These are phyloP conservation scores for Ciconia stormi DNA, from an alignment of 2,113 vertebrate genomes.

Conservation along the genomic window DNA sequence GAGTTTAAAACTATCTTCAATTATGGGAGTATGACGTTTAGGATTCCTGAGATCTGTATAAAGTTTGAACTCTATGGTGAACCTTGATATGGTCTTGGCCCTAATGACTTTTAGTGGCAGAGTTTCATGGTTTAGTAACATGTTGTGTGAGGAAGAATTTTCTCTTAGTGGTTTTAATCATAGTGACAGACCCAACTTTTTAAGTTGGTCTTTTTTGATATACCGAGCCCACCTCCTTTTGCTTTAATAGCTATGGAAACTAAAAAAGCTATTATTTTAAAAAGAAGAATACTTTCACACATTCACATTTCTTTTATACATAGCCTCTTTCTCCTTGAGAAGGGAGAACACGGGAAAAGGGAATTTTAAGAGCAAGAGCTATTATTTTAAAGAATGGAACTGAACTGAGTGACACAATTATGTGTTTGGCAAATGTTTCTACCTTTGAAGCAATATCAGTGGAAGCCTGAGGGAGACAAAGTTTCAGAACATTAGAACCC, in stretches of 20 bases:
- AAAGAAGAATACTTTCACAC: not conserved
- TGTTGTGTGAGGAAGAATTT: not conserved
- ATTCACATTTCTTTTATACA: not conserved
- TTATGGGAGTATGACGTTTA: not conserved
- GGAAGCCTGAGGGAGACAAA: conserved; percentile 23
- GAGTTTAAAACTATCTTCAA: not conserved
- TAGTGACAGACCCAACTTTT: not conserved
- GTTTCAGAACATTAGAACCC: conserved; percentile 6
- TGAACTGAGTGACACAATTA: not conserved
- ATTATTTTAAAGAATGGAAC: not conserved
- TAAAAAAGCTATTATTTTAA: not conserved
- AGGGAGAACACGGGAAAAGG: not conserved
- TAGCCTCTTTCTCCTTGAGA: not conserved
- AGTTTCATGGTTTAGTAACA: not conserved
- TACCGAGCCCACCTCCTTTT: not conserved
- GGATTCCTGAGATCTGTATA: not conserved
- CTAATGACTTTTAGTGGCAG: not conserved
- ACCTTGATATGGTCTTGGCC: not conserved
- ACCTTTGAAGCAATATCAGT: conserved; percentile 7
- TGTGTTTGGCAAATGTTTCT: not conserved
- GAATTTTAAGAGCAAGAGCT: not conserved
- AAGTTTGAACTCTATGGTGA: not conserved
- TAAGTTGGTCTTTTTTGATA: not conserved
- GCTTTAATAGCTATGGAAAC: not conserved
- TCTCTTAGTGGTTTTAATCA: not conserved